Evolutionary conservation across 2,113 vertebrate genomes (phyloP), one percentile per base, ranked within the genome.

Genomic region (Fregata magnificens): DNA sequence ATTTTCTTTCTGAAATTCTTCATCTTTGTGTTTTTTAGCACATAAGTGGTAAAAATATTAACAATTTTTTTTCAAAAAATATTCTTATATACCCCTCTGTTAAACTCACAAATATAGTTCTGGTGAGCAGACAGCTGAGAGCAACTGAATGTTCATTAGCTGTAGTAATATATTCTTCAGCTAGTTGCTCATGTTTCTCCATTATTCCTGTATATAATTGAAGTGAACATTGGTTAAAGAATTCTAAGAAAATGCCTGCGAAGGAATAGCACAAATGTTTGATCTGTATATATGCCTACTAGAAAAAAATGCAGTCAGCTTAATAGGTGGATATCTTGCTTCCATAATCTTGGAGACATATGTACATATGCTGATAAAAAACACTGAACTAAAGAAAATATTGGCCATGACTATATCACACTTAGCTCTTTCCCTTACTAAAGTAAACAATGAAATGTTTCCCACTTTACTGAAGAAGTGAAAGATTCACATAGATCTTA

Each of bases 321-420:
- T 59, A 73, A 45, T 7, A 63, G 7, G 17, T n/a, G 21, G 7
- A 25, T 86, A 59, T 47, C 36, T 69, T 58, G 3, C 10, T 61
- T 58, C 6, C 11, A 36, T 40, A 42, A n/a, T 50, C 69, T 31
- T 53, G 32, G 21, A 77, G 72, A 50, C 4, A 34, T 13, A 47
- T 34, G 17, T 11, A 59, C 5, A 58, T 81, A 40, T 19, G 15
- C 15, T 67, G 42, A 40, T 74, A 71, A 44, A 78, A 61, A 34
- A 1, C 7, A 52, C 5, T 15, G 28, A 59, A 40, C 8, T 66
- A 31, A 40, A 66, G 18, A 65, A 65, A 85, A 66, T 47, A 52
- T 18, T 82, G 14, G 4, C 13, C 9, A 19, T 1, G 1, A 14
- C 5, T 53, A 0, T 49, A 45, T 45, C 32, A 36, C 26, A 36